phyloP scores from a whole-genome alignment of 2,888 invertebrate genomes.

The Allophyes oxyacanthae region DNA sequence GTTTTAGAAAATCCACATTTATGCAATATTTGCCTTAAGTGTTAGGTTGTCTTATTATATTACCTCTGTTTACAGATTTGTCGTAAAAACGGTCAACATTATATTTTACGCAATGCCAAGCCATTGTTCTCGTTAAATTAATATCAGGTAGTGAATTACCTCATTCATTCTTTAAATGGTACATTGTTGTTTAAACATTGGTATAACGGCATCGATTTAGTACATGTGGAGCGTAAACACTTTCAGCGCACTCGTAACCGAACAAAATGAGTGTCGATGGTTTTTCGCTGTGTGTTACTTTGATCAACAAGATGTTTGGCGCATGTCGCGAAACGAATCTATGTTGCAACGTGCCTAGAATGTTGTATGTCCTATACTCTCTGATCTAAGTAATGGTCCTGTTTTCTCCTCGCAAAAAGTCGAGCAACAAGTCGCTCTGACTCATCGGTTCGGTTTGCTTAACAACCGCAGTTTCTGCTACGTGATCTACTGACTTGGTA shows the following conservation, averaged over 20 bases:
- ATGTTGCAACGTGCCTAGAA: conserved; percentile 49
- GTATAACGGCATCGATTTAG: conserved; percentile 26
- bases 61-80: no score
- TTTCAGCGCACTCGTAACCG: conserved; percentile 12
- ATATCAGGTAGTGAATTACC: conserved; percentile 20
- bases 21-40: conserved; percentile 6
- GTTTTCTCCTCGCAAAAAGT: conserved; percentile 64
- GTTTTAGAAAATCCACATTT: conserved; percentile 3
- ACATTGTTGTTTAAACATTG: conserved; percentile 31
- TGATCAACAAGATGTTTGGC: conserved; percentile 42
- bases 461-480: conserved; percentile 55
- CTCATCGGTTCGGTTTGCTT: conserved; percentile 62
- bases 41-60: no score
- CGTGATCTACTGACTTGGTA: conserved; percentile 56
- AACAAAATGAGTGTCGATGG: conserved; percentile 17
- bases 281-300: conserved; percentile 20
- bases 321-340: conserved; percentile 44
- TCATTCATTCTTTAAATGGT: conserved; percentile 31
- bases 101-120: conserved; percentile 11
- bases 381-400: conserved; percentile 55
- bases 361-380: conserved; percentile 44
- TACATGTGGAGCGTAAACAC: conserved; percentile 28
- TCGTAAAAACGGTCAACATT: no score
- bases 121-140: conserved; percentile 28
- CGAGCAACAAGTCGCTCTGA: conserved; percentile 67